Evolutionary conservation across 2,797 vertebrate species (phyloP), one percentile per base, ranked within the genome.

Genomic region (Hippoglossus hippoglossus): DNA sequence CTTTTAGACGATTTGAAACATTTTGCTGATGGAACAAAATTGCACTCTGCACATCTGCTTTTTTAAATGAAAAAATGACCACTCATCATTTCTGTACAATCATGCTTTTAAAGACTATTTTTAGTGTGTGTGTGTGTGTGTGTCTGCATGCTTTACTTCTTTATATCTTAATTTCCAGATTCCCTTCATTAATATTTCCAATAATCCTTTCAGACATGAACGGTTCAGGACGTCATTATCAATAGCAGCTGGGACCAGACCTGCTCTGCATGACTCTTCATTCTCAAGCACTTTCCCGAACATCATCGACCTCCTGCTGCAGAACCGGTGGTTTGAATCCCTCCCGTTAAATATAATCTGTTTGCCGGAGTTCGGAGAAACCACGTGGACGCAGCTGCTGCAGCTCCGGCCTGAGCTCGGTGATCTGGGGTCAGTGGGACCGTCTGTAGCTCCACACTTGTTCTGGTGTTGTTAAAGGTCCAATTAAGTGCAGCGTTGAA

Each of bases 241-340:
- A 3, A 12, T 4, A 26, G 11, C 77, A 81, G 77, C 73, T 90
- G 84, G 41, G 77, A 19, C 63, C 65, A 4, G 3, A 41, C 5
- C 46, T 21, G 44, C 51, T 58, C 50, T 21, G 55, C 39, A 26
- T 51, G 28, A 26, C 41, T 16, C 25, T 15, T 22, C 21, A 34
- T 50, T 31, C 50, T 60, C 3, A 21, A 21, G 39, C 28, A 58
- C 26, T 26, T 54, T 5, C 1, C 22, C 21, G 22, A 1, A 0
- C 9, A 24, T 11, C 16, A 41, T 63, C 41, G 9, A 15, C 19
- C 13, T 19, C 2, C 36, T 50, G 44, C 51, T 63, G 58, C 51
- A n/a, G 7, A 73, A 3, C 4, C 10, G 2, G 2, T 26, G 28
- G 34, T 41, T 59, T 41, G 55, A 16, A 28, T 31, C 3, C 4